These are phyloP conservation scores for Coptodon bakossiorum DNA, from an alignment of 2,113 vertebrate genomes.

Conservation along the genomic window DNA sequence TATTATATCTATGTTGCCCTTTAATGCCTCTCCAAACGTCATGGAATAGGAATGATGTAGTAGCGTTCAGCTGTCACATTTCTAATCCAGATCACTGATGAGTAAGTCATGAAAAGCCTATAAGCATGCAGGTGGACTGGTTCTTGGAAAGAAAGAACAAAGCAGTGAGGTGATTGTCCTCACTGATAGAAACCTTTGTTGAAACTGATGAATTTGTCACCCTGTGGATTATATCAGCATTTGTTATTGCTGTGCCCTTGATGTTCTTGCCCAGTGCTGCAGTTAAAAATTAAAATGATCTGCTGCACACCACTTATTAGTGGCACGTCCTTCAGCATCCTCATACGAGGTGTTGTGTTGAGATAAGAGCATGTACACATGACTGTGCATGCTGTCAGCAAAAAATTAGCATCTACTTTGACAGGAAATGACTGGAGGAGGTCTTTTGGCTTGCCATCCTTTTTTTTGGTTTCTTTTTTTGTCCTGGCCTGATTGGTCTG, in stretches of 20 bases:
- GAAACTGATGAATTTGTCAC: background rate
- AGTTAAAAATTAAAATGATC: background rate
- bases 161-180: background rate
- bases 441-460: background rate
- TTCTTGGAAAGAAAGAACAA: background rate
- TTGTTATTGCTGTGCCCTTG: background rate
- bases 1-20: background rate
- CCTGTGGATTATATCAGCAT: background rate
- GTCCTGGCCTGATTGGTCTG: background rate
- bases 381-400: conserved; percentile 8
- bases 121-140: background rate
- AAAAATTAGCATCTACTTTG: background rate
- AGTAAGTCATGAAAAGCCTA: background rate
- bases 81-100: background rate
- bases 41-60: background rate
- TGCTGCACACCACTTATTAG: background rate
- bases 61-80: background rate
- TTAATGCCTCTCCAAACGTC: background rate
- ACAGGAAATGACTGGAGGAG: conserved; percentile 15
- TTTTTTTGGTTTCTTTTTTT: conserved; percentile 6
- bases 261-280: background rate
- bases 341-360: background rate
- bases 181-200: background rate
- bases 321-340: conserved; percentile 6
- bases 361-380: background rate